phyloP scores from a whole-genome alignment of 2,797 vertebrate species.

The Chelon auratus region DNA sequence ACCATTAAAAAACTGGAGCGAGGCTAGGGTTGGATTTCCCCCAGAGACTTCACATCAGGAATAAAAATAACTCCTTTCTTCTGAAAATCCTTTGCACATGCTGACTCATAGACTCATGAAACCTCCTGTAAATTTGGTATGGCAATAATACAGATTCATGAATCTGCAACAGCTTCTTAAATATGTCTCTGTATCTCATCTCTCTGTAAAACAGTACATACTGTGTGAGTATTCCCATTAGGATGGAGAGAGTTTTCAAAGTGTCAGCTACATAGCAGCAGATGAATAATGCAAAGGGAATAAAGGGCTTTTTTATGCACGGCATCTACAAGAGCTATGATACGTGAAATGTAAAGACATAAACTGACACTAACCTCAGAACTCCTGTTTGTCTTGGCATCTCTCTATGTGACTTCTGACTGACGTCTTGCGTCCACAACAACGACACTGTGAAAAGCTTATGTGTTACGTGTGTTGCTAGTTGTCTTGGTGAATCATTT shows the following conservation, averaged over 20 bases:
- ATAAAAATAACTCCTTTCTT: constrained; percentile 12
- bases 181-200: constrained; percentile 7
- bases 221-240: constrained; percentile 58
- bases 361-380: constrained; percentile 45
- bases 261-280: constrained; percentile 67
- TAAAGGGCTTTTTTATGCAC: constrained; percentile 66
- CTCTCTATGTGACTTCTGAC: constrained; percentile 16
- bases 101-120: background rate
- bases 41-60: constrained; percentile 33
- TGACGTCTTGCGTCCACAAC: constrained; percentile 2
- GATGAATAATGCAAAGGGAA: constrained; percentile 76
- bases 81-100: constrained; percentile 24
- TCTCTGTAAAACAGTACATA: constrained; percentile 40
- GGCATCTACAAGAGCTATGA: constrained; percentile 58
- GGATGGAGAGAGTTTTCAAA: constrained; percentile 52
- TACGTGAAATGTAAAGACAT: constrained; percentile 45
- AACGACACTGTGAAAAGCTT: background rate
- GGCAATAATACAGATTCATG: background rate
- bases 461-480: background rate
- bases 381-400: constrained; percentile 29
- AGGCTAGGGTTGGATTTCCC: constrained; percentile 7
- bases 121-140: background rate
- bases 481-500: constrained; percentile 10
- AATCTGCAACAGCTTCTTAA: background rate
- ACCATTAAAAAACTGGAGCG: constrained; percentile 21